Conservation (phyloP, 2,888 invertebrate species). For the Clunio marinus region DNA sequence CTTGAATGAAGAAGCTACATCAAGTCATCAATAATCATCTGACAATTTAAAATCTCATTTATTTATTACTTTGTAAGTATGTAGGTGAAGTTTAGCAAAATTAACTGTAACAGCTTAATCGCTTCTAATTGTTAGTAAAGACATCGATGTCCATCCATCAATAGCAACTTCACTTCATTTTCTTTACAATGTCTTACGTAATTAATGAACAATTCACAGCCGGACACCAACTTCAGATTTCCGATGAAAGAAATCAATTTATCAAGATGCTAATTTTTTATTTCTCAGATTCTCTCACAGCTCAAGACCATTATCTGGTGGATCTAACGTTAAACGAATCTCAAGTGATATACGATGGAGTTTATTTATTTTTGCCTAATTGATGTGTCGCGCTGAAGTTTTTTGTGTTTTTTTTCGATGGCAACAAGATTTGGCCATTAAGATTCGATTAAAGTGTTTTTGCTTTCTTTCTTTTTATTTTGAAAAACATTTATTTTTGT, state of each 20-base stretch:
- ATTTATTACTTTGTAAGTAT: too few relatives aligned
- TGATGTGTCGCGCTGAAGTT: slow-evolving; percentile 39
- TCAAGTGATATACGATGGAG: slow-evolving; percentile 31
- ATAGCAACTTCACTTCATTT: too few relatives aligned
- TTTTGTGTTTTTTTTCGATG: slow-evolving; percentile 41
- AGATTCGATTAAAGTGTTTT: slow-evolving; percentile 46
- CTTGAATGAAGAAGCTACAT: too few relatives aligned
- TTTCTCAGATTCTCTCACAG: neutral
- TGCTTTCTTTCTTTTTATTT: too few relatives aligned
- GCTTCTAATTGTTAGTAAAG: too few relatives aligned
- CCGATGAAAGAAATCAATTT: slow-evolving; percentile 1
- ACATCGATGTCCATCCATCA: too few relatives aligned
- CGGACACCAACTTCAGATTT: neutral
- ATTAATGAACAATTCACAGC: neutral
- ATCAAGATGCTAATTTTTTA: neutral
- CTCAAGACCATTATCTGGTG: too few relatives aligned
- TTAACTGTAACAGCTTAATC: too few relatives aligned
- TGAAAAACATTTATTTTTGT: too few relatives aligned
- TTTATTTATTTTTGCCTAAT: slow-evolving; percentile 38
- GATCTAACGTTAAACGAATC: neutral
- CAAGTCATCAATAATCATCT: too few relatives aligned
- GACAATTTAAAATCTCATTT: too few relatives aligned
- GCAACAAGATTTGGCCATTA: slow-evolving; percentile 68
- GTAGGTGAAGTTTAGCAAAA: too few relatives aligned
- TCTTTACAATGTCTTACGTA: neutral